Evolutionary conservation across 2,888 invertebrate genomes (phyloP), one percentile per base, ranked within the genome.

Genomic region (Teinopalpus imperialis): DNA sequence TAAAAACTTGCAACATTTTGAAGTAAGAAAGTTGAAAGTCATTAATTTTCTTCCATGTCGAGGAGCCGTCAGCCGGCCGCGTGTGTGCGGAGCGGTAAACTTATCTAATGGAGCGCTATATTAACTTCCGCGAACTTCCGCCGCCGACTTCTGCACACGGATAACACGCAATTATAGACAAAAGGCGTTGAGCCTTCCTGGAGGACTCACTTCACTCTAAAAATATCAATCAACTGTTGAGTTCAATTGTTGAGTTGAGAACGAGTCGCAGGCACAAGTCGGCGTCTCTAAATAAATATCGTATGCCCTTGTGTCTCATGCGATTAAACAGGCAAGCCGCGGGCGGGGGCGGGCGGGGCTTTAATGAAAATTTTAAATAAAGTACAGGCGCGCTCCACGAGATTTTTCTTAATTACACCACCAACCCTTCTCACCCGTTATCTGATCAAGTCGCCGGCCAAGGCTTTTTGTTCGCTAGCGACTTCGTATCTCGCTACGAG

Each of bases 311-410:
- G n/a, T 31, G 40, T 13, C 12, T 1, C 13, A 13, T 27, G 16
- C 4, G 20, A 40, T 40, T 21, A 40, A 8, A 27, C 14, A 21
- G 21, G 21, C 20, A 41, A 23, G 21, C 41, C 8, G 8, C n/a
- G 4, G 14, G 9, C n/a, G 23, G 12, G 12, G 10, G 13, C 12
- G 14, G 2, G 8, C 18, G 7, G 2, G 2, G 16, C 20, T 18
- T 10, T 43, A 36, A 43, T 27, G 20, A 27, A 21, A 43, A 23
- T 14, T 36, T 21, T 12, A 43, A 39, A 43, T 43, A 29, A 30
- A 36, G 43, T 29, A 3, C 1, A 2, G 9, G n/a, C 12, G 8
- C 13, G 23, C 23, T 1, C 23, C 21, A 10, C 2, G 27, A 2
- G 9, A 26, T 10, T 24, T 23, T 30, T 24, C 36, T 43, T 36